Evolutionary conservation across 2,797 vertebrate genomes (phyloP), one percentile per base, ranked within the genome.

Genomic region (Aeoliscus strigatus): DNA sequence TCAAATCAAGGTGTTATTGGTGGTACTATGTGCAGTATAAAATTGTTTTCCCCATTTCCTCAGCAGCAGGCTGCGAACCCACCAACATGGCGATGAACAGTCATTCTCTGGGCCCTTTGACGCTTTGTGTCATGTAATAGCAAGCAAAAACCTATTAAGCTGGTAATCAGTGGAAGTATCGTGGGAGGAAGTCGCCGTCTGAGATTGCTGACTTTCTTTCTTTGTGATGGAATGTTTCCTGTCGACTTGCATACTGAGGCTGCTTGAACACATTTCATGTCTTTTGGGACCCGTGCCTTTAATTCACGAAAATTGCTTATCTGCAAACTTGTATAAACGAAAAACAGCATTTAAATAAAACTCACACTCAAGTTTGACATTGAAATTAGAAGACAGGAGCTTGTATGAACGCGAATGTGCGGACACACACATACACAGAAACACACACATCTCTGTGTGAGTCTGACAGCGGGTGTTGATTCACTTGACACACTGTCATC

Each of bases 31-130:
- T 29, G 68, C 68, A 65, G 54, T 43, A 69, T 66, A 57, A 73
- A 70, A 80, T 82, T 80, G 77, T 85, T 85, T 84, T 69, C 68
- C 71, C 75, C 68, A 80, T 81, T 81, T 83, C 73, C 77, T 73
- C 76, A 69, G 69, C 50, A 6, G 9, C 53, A 52, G 52, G 47
- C 51, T 41, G 48, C 44, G 51, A 70, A 40, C 64, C 77, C 60
- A 53, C 4, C 3, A 68, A 83, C 81, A 81, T 79, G 66, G 53
- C 70, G 82, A 85, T 81, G 73, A 82, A 75, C 39, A 36, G 5
- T 69, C 71, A 69, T 81, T 81, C 73, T 77, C 64, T 54, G 48
- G 66, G 61, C 61, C 75, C 73, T 83, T 73, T 79, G 77, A 84
- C 81, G 78, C 80, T 82, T 82, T 51, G 60, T 70, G 44, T 70